phyloP scores from a whole-genome alignment of 2,797 vertebrate species.

The Anolis apletophallus region DNA sequence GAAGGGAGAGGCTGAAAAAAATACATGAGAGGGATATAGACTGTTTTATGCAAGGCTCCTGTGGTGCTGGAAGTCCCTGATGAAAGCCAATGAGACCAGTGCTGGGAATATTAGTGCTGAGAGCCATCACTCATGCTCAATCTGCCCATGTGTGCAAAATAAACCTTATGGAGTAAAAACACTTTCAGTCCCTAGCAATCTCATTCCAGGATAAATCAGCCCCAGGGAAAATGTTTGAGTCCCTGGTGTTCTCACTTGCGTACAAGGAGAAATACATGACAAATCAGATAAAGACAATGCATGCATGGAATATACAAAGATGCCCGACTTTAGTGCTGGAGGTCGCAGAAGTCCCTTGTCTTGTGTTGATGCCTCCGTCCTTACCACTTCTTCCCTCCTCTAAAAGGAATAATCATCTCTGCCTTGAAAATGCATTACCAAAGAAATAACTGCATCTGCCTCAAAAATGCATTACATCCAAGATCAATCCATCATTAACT shows the following conservation, averaged over 20 bases:
- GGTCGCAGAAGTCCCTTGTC: background rate
- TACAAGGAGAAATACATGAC: background rate
- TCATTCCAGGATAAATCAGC: background rate
- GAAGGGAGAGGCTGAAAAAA: background rate
- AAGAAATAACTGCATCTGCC: slow-evolving; percentile 35
- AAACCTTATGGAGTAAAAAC: background rate
- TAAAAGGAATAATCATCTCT: slow-evolving; percentile 39
- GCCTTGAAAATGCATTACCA: slow-evolving; percentile 35
- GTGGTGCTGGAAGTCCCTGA: background rate
- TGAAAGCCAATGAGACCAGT: background rate
- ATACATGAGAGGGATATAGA: background rate
- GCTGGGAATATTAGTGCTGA: too few relatives aligned
- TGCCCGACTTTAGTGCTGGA: background rate
- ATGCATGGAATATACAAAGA: background rate
- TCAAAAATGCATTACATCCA: slow-evolving; percentile 45
- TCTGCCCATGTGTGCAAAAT: background rate
- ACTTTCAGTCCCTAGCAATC: background rate
- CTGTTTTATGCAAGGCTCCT: background rate
- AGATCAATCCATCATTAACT: slow-evolving; percentile 47
- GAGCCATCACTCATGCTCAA: background rate
- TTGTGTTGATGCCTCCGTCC: slow-evolving; percentile 20
- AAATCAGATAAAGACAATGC: background rate
- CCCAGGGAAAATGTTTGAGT: background rate
- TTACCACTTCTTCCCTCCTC: background rate
- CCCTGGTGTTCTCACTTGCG: background rate